Conservation (phyloP, 2,113 vertebrate species). For the Sapayoa aenigma region DNA sequence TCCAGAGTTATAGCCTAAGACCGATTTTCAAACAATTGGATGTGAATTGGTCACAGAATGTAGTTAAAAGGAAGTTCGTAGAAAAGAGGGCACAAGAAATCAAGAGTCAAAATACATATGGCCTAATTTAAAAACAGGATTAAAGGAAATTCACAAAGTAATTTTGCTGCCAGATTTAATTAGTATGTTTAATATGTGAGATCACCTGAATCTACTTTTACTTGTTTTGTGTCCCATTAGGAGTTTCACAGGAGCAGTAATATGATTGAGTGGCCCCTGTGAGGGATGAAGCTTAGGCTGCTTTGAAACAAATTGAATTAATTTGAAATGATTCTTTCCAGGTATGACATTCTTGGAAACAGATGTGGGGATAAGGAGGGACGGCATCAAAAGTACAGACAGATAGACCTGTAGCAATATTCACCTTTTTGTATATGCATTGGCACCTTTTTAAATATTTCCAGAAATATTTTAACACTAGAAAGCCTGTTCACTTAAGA, state of each 20-base stretch:
- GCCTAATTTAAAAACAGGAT: constrained; percentile 30
- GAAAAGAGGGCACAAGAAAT: constrained; percentile 9
- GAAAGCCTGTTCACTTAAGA: background rate
- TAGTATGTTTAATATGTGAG: constrained; percentile 38
- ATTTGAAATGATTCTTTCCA: constrained; percentile 62
- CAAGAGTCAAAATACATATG: constrained; percentile 37
- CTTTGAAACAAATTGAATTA: constrained; percentile 64
- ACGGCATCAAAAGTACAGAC: background rate
- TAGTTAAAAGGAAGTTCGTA: background rate
- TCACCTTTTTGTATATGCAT: background rate
- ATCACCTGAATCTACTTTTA: constrained; percentile 46
- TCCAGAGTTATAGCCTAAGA: background rate
- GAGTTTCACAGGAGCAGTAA: constrained; percentile 49
- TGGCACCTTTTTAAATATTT: background rate
- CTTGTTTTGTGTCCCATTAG: constrained; percentile 50
- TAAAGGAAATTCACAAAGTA: constrained; percentile 33
- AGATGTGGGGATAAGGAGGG: constrained; percentile 23
- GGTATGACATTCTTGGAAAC: constrained; percentile 60
- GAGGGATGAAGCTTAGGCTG: constrained; percentile 38
- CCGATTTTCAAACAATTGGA: background rate
- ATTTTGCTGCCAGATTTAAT: constrained; percentile 48
- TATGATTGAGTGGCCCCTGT: constrained; percentile 59
- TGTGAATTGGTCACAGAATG: background rate
- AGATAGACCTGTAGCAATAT: background rate
- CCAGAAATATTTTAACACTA: background rate